Conservation (phyloP, 2,113 vertebrate genomes). For the Ctenodactylus gundi region DNA sequence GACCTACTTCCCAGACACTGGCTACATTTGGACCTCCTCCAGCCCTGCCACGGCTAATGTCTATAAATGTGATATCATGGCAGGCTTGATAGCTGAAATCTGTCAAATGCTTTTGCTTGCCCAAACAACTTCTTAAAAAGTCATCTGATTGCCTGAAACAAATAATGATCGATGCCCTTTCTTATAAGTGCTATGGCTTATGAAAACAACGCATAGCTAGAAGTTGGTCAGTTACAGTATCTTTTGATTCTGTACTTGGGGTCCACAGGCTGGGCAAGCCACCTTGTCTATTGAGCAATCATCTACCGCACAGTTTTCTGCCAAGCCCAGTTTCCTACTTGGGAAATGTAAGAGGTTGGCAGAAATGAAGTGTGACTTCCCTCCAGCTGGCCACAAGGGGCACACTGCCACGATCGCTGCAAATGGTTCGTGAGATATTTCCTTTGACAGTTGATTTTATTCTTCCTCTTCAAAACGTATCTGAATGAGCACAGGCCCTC, state of each 20-base stretch:
- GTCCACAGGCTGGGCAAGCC: not conserved
- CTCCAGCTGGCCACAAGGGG: not conserved
- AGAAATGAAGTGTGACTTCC: not conserved
- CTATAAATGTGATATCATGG: not conserved
- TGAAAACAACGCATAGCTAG: not conserved
- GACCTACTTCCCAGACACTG: not conserved
- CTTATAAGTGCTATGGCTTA: not conserved
- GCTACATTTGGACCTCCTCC: not conserved
- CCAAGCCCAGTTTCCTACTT: not conserved
- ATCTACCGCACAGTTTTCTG: not conserved
- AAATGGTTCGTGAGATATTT: not conserved
- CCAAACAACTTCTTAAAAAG: not conserved
- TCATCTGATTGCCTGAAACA: not conserved
- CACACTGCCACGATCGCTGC: not conserved
- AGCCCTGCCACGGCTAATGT: not conserved
- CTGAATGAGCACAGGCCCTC: not conserved
- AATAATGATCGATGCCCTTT: not conserved
- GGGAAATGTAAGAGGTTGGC: not conserved
- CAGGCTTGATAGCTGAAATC: not conserved
- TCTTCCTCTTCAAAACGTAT: not conserved
- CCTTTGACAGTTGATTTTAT: slow-evolving; percentile 20
- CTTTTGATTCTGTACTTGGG: not conserved
- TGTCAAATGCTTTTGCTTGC: not conserved
- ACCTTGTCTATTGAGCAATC: not conserved
- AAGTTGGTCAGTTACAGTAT: not conserved